phyloP scores from a whole-genome alignment of 2,888 invertebrate genomes.

The Keiferia lycopersicella region DNA sequence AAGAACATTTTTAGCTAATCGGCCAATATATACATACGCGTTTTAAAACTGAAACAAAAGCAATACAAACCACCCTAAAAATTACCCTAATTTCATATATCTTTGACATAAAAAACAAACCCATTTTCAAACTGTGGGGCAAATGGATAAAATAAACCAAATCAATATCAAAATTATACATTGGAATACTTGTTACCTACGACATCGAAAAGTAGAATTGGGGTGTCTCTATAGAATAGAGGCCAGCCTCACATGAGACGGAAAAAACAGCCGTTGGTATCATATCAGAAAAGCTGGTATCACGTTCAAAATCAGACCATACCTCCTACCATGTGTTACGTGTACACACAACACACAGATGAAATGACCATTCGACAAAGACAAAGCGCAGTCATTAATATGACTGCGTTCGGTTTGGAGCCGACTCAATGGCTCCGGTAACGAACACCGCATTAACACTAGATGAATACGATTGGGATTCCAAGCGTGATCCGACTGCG shows the following conservation, averaged over 20 bases:
- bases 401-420: conserved; percentile 42
- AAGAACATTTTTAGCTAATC: too few species aligned
- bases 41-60: too few species aligned
- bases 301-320: not conserved
- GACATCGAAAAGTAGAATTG: too few species aligned
- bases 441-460: conserved; percentile 69
- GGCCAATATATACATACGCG: too few species aligned
- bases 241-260: too few species aligned
- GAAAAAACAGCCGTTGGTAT: too few species aligned
- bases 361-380: conserved; percentile 63
- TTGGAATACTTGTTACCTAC: too few species aligned
- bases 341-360: conserved; percentile 54
- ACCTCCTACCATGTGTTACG: not conserved
- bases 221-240: too few species aligned
- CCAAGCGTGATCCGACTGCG: not conserved
- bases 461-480: conserved; percentile 62
- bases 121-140: not conserved
- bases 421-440: conserved; percentile 46
- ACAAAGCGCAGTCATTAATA: conserved; percentile 74
- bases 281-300: too few species aligned
- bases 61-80: not conserved
- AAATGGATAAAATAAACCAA: too few species aligned
- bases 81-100: not conserved
- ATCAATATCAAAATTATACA: too few species aligned
- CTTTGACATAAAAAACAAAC: not conserved